Percentiles rank a stretch among this genome's conserved stretches.
These are phyloP conservation scores for Bicyclus anynana DNA, from an alignment of 1,140 invertebrate species.

Conservation along the genomic window DNA sequence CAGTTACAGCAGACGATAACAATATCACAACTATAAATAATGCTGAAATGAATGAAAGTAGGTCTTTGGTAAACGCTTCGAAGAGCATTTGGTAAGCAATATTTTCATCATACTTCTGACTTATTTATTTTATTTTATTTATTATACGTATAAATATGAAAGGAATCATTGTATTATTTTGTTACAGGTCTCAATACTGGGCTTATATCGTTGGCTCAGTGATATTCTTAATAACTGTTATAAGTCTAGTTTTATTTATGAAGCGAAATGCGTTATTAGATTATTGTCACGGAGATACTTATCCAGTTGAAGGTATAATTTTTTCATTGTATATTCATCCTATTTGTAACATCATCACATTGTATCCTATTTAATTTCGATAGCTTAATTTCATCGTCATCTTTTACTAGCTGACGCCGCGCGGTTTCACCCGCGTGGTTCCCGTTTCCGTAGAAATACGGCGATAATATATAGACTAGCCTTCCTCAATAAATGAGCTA, in stretches of 20 bases:
- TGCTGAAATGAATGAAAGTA: not conserved
- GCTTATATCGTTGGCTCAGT: conserved; percentile 10
- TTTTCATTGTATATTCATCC: not conserved
- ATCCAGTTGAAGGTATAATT: conserved; percentile 31
- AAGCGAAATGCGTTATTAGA: conserved; percentile 17
- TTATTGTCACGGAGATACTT: conserved; percentile 26
- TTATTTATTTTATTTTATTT: no score
- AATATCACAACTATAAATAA: not conserved
- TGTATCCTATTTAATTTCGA: no score
- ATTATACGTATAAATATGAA: no score
- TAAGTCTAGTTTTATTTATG: conserved; percentile 10
- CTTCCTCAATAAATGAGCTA: no score
- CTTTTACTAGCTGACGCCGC: no score
- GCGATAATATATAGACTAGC: no score
- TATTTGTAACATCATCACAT: not conserved
- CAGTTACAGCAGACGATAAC: not conserved
- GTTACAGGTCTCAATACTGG: conserved; percentile 17
- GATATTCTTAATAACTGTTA: not conserved
- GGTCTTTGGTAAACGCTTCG: not conserved
- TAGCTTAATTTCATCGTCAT: no score
- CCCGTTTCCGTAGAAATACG: no score
- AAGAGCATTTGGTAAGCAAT: conserved; percentile 3
- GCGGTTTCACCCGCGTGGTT: no score
- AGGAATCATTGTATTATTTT: no score
- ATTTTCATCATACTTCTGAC: no score